Evolutionary conservation across 2,113 vertebrate species (phyloP), one percentile per base, ranked within the genome.

Genomic region (Chionis minor): DNA sequence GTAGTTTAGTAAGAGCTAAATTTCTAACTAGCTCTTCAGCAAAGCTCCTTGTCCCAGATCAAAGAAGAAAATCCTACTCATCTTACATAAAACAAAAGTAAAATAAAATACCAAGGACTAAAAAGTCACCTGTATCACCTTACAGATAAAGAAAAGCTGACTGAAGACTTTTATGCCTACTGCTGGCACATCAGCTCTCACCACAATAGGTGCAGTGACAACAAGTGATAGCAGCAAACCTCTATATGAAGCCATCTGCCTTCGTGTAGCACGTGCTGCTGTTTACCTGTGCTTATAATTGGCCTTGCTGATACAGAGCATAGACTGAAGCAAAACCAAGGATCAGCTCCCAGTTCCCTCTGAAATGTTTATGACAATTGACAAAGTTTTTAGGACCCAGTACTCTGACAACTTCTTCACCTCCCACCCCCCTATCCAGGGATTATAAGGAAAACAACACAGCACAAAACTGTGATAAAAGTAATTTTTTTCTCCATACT

Each of bases 231-330:
- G 23, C 20, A 89, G 32, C 19, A 89, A 77, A 55, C 15, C 49
- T 73, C n/a, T 32, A 9, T 16, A 9, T 55, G 28, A 88, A 86
- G 22, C 12, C 30, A 72, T 51, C 16, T 73, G 44, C 49, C 26
- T n/a, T 69, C 3, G 3, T 26, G 44, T 5, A 55, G 22, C 1
- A 0, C 32, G 12, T 15, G 12, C 9, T 54, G 52, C 5, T 40
- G 27, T 23, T 51, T 51, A 33, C 27, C 9, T 23, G 17, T 33
- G 33, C 23, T 35, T 65, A 81, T 42, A 52, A 52, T 5, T 51
- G 54, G 24, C 14, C 52, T 63, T 33, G 44, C 33, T 35, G 24
- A 30, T 14, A 71, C 17, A 88, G 9, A 42, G 23, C 27, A 62
- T 12, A 51, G 52, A 71, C 22, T 26, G 45, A 62, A 82, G 22